Conservation (phyloP, 2,888 invertebrate genomes). For the Calameuta filiformis region DNA sequence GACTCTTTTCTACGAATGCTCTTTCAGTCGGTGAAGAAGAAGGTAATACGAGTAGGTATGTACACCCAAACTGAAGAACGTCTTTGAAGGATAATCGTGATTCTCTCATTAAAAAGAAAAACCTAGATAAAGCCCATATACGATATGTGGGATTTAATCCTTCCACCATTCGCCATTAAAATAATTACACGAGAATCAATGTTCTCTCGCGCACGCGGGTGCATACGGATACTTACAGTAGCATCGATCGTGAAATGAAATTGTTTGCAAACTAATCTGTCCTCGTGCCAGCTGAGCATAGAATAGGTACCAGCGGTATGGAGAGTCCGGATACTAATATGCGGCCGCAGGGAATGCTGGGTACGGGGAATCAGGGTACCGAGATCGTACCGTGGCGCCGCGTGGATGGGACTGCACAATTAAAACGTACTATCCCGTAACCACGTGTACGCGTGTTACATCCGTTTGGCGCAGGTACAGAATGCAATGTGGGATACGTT, state of each 20-base stretch:
- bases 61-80: neutral
- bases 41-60: neutral
- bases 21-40: neutral
- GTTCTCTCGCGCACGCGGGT: neutral
- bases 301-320: constrained; percentile 6
- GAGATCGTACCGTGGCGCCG: constrained; percentile 24
- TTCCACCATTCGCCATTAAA: neutral
- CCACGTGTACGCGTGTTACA: constrained; percentile 19
- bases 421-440: constrained; percentile 51
- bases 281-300: constrained; percentile 23
- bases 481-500: neutral
- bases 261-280: constrained; percentile 47
- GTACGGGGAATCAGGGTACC: constrained; percentile 40
- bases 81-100: neutral
- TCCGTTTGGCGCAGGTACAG: neutral
- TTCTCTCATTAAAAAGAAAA: neutral
- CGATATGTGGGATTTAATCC: neutral
- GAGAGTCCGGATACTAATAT: constrained; percentile 11
- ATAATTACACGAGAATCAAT: neutral
- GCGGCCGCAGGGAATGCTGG: constrained; percentile 32
- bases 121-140: neutral
- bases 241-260: constrained; percentile 29
- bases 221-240: neutral
- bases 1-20: neutral
- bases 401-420: constrained; percentile 40